phyloP scores from a whole-genome alignment of 1,140 invertebrate species.

The Periplaneta americana region DNA sequence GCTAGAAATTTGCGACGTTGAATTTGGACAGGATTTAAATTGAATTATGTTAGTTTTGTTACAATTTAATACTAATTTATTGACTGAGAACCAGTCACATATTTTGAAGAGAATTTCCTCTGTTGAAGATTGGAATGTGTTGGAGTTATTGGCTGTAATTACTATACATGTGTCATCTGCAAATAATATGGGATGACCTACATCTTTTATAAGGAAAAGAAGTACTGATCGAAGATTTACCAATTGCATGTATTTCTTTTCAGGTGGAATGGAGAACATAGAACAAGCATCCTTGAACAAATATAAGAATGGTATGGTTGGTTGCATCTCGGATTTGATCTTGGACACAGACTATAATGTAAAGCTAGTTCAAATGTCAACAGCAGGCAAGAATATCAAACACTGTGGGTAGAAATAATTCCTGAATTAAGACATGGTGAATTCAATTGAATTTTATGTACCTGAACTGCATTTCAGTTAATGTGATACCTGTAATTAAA shows the following conservation, averaged over 20 bases:
- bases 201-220: too few species aligned
- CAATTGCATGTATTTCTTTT: slow-evolving; percentile 25
- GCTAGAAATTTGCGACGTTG: too few species aligned
- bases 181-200: too few species aligned
- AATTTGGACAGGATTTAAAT: too few species aligned
- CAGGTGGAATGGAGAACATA: slow-evolving; percentile 72
- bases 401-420: slow-evolving; percentile 31
- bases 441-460: not conserved
- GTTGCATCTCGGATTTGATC: slow-evolving; percentile 74
- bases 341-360: slow-evolving; percentile 72
- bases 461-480: not conserved
- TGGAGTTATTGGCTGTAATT: too few species aligned
- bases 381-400: slow-evolving; percentile 46
- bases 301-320: slow-evolving; percentile 66
- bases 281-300: slow-evolving; percentile 55
- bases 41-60: too few species aligned
- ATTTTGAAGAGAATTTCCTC: too few species aligned
- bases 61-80: too few species aligned
- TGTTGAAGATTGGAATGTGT: too few species aligned
- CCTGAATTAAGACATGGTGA: not conserved
- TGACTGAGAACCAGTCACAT: too few species aligned
- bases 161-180: too few species aligned
- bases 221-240: too few species aligned
- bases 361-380: slow-evolving; percentile 49
- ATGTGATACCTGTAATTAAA: not conserved